phyloP scores from a whole-genome alignment of 1,140 invertebrate genomes.

The Aphelenchoides fujianensis region DNA sequence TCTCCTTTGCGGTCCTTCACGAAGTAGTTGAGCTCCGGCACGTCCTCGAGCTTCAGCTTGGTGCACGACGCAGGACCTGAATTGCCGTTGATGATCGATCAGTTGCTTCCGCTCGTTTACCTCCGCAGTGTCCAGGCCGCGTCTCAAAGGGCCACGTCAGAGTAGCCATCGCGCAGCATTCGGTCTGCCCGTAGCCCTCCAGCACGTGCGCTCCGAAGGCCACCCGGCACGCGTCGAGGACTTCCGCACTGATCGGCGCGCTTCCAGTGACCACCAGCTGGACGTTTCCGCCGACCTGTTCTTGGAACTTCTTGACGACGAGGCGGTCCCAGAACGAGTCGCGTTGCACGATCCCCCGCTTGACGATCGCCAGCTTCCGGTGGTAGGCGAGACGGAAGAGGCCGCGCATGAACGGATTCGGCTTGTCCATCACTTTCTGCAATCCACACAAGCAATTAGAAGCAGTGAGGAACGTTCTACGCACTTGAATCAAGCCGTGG shows the following conservation, averaged over 20 bases:
- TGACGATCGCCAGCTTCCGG: conserved; percentile 34
- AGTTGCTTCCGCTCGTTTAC: not conserved
- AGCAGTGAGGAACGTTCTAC: not conserved
- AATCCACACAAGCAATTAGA: not conserved
- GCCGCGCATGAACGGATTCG: conserved; percentile 22
- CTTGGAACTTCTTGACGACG: conserved; percentile 47
- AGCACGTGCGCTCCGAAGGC: conserved; percentile 79
- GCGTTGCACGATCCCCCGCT: conserved; percentile 35
- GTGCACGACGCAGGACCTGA: conserved; percentile 89
- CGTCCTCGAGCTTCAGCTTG: conserved; percentile 87
- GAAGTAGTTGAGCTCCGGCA: conserved; percentile 96
- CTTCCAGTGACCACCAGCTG: conserved; percentile 38
- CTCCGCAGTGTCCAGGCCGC: conserved; percentile 85
- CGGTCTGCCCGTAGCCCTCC: conserved; percentile 86
- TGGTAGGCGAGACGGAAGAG: conserved; percentile 36
- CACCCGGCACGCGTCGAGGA: conserved; percentile 86
- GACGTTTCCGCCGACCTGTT: conserved; percentile 78
- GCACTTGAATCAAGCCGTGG: conserved; percentile 73
- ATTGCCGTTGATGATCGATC: conserved; percentile 69
- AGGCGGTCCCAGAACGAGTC: conserved; percentile 43
- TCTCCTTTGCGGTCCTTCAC: conserved; percentile 65
- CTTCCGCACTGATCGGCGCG: conserved; percentile 71
- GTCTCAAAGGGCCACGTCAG: conserved; percentile 85
- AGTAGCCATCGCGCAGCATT: conserved; percentile 84
- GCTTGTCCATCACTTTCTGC: conserved; percentile 8